phyloP scores from a whole-genome alignment of 2,888 invertebrate species.

The Agrochola macilenta region DNA sequence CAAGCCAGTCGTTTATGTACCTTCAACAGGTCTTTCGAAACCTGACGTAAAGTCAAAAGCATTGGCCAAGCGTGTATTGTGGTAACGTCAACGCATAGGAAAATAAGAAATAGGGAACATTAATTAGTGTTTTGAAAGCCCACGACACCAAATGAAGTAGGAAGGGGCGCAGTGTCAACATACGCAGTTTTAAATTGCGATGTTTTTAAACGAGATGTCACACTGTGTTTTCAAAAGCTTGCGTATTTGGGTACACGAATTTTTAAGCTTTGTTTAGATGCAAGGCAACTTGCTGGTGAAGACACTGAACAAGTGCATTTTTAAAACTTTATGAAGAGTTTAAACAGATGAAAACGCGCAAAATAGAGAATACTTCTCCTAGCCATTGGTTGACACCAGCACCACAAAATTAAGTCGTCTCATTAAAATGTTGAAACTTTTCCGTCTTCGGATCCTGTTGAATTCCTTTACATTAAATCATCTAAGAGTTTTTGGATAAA shows the following conservation, averaged over 20 bases:
- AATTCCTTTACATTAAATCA: slow-evolving; percentile 14
- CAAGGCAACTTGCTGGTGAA: slow-evolving; percentile 5
- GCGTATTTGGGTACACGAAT: background rate
- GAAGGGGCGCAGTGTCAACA: background rate
- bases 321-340: background rate
- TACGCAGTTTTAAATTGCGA: background rate
- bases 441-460: slow-evolving; percentile 3
- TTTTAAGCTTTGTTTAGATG: background rate
- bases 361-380: slow-evolving; percentile 4
- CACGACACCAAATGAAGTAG: background rate
- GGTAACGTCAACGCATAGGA: background rate
- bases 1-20: background rate
- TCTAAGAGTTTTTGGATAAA: background rate
- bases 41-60: background rate
- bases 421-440: background rate
- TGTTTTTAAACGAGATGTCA: background rate
- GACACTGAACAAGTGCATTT: background rate
- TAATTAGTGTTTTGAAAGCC: background rate
- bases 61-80: slow-evolving; percentile 13
- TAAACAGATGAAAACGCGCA: background rate
- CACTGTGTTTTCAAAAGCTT: slow-evolving; percentile 1
- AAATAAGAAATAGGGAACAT: background rate
- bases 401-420: background rate
- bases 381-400: background rate
- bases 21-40: background rate